A percentile compares a stretch with the other conserved stretches of the same genome.
Evolutionary conservation across 2,888 invertebrate species (phyloP).

Genomic region (Trissolcus japonicus): DNA sequence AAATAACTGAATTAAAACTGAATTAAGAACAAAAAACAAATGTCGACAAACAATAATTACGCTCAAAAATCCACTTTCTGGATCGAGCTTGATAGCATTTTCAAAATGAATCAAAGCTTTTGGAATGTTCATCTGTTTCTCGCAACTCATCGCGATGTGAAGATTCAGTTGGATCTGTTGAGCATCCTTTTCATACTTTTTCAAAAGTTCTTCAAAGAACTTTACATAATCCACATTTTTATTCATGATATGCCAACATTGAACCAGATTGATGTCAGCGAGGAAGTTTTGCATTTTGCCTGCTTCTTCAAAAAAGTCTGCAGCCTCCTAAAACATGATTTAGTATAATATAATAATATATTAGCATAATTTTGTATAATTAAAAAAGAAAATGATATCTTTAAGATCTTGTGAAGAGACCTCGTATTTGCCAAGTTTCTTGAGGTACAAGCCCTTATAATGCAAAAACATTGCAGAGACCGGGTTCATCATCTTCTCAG

Average conservation of each 20-base stretch:
- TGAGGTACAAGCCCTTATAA: constrained; percentile 12
- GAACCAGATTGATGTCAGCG: background rate
- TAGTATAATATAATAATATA: too few species aligned
- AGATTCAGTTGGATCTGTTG: constrained; percentile 1
- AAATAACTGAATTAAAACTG: too few species aligned
- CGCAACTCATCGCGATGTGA: constrained; percentile 5
- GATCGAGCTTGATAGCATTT: constrained; percentile 8
- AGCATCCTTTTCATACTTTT: background rate
- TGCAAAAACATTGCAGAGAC: constrained; percentile 1
- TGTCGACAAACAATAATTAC: background rate
- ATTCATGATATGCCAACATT: constrained; percentile 1
- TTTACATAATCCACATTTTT: background rate
- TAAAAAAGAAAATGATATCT: too few species aligned
- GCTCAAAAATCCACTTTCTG: background rate
- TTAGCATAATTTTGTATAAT: too few species aligned
- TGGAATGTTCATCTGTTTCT: background rate
- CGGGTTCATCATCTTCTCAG: background rate
- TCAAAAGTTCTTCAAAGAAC: background rate
- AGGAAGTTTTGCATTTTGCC: background rate
- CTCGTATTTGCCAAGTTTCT: constrained; percentile 3
- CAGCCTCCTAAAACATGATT: constrained; percentile 1
- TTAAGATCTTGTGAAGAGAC: background rate
- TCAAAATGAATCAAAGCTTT: constrained; percentile 10
- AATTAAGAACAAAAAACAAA: too few species aligned
- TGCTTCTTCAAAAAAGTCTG: background rate